Percentiles rank a stretch among this genome's conserved stretches.
Evolutionary conservation across 2,797 vertebrate species (phyloP).

Genomic region (Lophura swinhoii): DNA sequence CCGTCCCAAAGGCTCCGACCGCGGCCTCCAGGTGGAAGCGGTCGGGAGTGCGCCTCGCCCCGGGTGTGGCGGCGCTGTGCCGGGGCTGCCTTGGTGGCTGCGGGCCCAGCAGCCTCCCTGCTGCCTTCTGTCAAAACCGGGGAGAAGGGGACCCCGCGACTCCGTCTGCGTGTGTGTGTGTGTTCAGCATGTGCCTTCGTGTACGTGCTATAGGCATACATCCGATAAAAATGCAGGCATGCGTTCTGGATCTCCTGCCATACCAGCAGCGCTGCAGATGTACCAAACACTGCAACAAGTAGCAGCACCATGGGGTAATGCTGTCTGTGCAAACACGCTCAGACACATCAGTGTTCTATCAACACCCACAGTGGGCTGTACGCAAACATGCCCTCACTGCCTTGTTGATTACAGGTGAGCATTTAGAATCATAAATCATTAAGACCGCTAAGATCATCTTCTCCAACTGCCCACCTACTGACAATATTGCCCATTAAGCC

Average conservation of each 20-base stretch:
- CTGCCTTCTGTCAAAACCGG: no score
- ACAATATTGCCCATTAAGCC: no score
- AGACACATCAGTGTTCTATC: neutral
- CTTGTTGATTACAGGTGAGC: neutral
- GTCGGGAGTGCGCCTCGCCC: no score
- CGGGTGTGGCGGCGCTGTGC: no score
- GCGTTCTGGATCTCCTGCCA: neutral
- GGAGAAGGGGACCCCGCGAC: no score
- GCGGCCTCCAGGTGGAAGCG: no score
- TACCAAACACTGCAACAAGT: neutral
- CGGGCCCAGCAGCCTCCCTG: no score
- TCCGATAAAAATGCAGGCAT: neutral
- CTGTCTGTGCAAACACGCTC: neutral
- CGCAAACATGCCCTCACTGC: fast-evolving
- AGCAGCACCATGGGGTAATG: neutral
- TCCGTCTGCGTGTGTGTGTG: no score
- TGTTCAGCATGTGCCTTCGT: neutral
- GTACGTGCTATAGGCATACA: neutral
- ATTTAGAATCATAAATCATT: neutral
- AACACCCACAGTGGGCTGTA: neutral
- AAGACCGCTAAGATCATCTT: no score
- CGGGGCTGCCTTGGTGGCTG: no score
- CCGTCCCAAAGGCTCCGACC: no score
- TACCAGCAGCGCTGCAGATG: neutral
- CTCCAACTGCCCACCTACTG: no score